Conservation (phyloP, 1,140 invertebrate species). For the Procambarus virginalis region DNA sequence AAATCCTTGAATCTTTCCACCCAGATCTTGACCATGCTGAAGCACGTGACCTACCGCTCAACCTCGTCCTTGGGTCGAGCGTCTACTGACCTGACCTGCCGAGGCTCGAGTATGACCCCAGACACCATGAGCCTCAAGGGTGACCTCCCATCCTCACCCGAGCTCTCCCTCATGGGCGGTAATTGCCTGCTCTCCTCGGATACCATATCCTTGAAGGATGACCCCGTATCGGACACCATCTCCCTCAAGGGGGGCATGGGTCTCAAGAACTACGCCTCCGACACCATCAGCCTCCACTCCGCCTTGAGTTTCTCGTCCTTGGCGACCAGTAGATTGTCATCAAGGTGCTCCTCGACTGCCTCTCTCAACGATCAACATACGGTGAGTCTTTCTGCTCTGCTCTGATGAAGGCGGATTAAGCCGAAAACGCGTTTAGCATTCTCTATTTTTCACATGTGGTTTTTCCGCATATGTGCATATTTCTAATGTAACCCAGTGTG, state of each 20-base stretch:
- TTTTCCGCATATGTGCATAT: too few relatives aligned
- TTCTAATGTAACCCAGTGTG: too few relatives aligned
- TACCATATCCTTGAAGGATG: slow-evolving; percentile 29
- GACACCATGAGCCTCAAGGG: slow-evolving; percentile 40
- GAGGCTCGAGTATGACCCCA: not conserved
- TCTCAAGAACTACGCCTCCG: slow-evolving; percentile 71
- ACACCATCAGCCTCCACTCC: slow-evolving; percentile 87
- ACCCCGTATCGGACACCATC: slow-evolving; percentile 18
- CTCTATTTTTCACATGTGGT: too few relatives aligned
- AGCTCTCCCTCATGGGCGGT: not conserved
- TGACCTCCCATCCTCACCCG: slow-evolving; percentile 7
- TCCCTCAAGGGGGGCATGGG: slow-evolving; percentile 24
- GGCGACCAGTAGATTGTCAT: slow-evolving; percentile 74
- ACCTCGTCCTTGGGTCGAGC: slow-evolving; percentile 69
- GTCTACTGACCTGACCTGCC: slow-evolving; percentile 44
- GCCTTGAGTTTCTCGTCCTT: slow-evolving; percentile 82
- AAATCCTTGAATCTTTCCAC: not conserved
- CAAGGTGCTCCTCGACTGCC: slow-evolving; percentile 79
- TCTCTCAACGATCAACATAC: slow-evolving; percentile 77
- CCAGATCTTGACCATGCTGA: slow-evolving; percentile 80
- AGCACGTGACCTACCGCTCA: slow-evolving; percentile 91
- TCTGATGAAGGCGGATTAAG: too few relatives aligned
- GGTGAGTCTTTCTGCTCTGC: slow-evolving; percentile 1
- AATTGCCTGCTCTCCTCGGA: not conserved
- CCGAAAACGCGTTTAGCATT: too few relatives aligned